phyloP scores from a whole-genome alignment of 2,797 vertebrate genomes.

The Anabas testudineus region DNA sequence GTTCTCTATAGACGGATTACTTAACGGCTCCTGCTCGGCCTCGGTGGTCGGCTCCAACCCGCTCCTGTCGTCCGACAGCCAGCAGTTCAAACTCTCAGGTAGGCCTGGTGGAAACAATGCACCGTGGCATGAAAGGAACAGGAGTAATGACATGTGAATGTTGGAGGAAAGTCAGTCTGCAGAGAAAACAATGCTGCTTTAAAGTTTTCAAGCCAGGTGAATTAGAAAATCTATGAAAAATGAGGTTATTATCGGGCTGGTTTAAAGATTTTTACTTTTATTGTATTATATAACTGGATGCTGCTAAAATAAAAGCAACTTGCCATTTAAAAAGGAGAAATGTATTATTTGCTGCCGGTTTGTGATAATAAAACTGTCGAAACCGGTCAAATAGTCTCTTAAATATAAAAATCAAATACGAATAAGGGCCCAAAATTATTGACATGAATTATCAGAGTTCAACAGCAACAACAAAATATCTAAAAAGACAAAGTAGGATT shows the following conservation, averaged over 20 bases:
- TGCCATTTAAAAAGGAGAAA: neutral
- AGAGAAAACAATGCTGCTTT: neutral
- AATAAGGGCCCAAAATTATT: fast-evolving
- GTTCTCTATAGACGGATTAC: constrained; percentile 99
- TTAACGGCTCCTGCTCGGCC: constrained; percentile 94
- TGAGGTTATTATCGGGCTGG: neutral
- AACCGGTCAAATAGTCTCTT: neutral
- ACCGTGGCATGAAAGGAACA: neutral
- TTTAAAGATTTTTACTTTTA: neutral
- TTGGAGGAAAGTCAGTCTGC: neutral
- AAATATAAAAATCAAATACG: neutral
- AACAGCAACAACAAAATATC: neutral
- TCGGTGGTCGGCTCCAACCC: constrained; percentile 90
- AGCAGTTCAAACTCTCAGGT: constrained; percentile 95
- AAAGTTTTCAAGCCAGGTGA: constrained; percentile 26
- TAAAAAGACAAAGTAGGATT: constrained; percentile 12
- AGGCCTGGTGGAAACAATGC: constrained; percentile 60
- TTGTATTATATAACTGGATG: too few species aligned
- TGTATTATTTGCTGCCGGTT: neutral
- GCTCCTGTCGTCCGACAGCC: constrained; percentile 89
- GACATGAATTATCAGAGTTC: neutral
- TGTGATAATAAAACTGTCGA: neutral
- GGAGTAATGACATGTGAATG: too few species aligned
- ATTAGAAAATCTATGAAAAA: neutral
- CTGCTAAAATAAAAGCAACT: neutral